Evolutionary conservation across 2,113 vertebrate genomes (phyloP).

Genomic region (Tupaia tana): DNA sequence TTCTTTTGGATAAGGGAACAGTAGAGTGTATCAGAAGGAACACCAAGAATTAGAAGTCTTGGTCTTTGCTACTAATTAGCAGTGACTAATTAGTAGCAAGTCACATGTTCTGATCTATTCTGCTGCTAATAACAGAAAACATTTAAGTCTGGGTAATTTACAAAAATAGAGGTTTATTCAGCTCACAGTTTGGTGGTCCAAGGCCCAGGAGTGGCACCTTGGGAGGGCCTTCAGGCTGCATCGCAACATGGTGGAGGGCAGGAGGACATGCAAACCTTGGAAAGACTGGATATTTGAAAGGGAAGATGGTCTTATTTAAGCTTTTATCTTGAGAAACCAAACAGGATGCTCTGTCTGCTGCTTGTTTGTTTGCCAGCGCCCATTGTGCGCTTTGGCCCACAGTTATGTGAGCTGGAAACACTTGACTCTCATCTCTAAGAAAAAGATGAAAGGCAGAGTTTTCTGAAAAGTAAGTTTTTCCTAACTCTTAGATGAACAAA

Average conservation of each 20-base stretch:
- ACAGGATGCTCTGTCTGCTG: background rate
- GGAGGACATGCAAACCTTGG: background rate
- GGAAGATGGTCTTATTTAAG: conserved; percentile 20
- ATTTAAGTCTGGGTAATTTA: too few species aligned
- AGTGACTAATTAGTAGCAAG: background rate
- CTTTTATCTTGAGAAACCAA: conserved; percentile 16
- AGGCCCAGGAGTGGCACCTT: too few species aligned
- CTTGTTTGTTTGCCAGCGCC: background rate
- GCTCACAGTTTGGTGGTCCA: too few species aligned
- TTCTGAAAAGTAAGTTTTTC: conserved; percentile 44
- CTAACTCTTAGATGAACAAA: conserved; percentile 33
- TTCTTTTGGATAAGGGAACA: background rate
- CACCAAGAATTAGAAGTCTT: background rate
- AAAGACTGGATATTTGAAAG: conserved; percentile 42
- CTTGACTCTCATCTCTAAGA: background rate
- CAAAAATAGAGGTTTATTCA: too few species aligned
- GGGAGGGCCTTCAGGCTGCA: too few species aligned
- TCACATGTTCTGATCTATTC: background rate
- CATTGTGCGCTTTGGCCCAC: background rate
- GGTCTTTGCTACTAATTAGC: background rate
- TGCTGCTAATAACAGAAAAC: too few species aligned
- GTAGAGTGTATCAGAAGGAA: background rate
- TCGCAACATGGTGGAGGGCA: too few species aligned
- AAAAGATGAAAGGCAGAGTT: conserved; percentile 8
- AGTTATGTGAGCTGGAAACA: background rate